A percentile compares a stretch with the other conserved stretches of the same genome.
Evolutionary conservation across 2,113 vertebrate genomes (phyloP).

Genomic region (Pterocles gutturalis): DNA sequence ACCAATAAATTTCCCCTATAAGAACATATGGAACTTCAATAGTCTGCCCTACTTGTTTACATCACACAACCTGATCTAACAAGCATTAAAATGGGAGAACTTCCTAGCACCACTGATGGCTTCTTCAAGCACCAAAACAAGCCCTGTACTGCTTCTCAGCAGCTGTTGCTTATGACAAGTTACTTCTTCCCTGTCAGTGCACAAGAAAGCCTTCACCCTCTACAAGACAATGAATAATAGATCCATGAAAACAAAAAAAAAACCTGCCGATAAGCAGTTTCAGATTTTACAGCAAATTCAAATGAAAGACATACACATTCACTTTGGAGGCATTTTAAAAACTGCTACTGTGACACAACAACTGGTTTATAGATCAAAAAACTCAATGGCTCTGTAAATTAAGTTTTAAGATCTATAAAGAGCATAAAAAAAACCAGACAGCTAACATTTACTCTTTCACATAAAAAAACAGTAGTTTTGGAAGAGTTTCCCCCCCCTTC

Average conservation of each 20-base stretch:
- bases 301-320: fast-evolving
- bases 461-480: not conserved
- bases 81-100: not conserved
- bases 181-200: not conserved
- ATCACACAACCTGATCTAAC: not conserved
- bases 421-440: not conserved
- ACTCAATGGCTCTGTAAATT: not conserved
- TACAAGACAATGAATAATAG: not conserved
- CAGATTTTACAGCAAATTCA: not conserved
- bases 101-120: not conserved
- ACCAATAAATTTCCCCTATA: not conserved
- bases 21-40: not conserved
- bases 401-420: not conserved
- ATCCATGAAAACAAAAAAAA: not conserved
- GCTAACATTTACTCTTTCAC: not conserved
- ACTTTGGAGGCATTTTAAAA: not conserved
- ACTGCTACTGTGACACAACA: not conserved
- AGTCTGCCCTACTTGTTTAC: not conserved
- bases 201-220: not conserved
- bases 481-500: fast-evolving
- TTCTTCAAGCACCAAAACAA: not conserved
- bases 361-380: not conserved
- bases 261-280: not conserved
- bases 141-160: not conserved
- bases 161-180: not conserved